Conservation (phyloP, 2,888 invertebrate species). For the Brachypalpus laphriformis region DNA sequence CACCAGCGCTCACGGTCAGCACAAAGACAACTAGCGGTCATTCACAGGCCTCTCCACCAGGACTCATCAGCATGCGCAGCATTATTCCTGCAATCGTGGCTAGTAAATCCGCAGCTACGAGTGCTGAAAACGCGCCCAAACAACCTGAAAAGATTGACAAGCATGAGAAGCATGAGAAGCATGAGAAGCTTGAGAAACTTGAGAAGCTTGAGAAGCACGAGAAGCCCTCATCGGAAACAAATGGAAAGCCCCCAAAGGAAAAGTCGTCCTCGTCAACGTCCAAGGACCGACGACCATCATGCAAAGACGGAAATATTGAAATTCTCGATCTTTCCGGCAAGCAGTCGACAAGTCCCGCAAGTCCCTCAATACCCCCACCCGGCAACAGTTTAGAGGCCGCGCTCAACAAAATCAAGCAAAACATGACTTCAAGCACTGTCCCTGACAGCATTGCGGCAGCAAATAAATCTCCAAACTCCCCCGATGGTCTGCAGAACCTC, state of each 20-base stretch:
- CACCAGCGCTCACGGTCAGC: constrained; percentile 71
- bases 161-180: neutral
- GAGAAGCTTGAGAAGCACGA: neutral
- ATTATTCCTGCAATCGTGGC: constrained; percentile 73
- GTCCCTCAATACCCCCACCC: constrained; percentile 64
- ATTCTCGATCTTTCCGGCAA: constrained; percentile 84
- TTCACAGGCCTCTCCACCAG: constrained; percentile 78
- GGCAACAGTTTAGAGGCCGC: constrained; percentile 80
- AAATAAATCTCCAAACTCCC: constrained; percentile 47
- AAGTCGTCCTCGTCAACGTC: constrained; percentile 76
- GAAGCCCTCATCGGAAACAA: constrained; percentile 61
- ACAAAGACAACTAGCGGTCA: constrained; percentile 66
- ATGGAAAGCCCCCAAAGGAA: constrained; percentile 44
- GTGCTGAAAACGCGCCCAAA: constrained; percentile 62
- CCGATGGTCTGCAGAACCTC: constrained; percentile 84
- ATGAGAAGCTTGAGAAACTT: constrained; percentile 48
- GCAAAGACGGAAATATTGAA: constrained; percentile 83
- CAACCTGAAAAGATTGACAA: constrained; percentile 72
- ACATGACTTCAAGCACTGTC: constrained; percentile 78
- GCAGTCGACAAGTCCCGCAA: constrained; percentile 77
- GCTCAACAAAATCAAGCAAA: constrained; percentile 81
- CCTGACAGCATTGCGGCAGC: constrained; percentile 49
- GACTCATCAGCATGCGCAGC: constrained; percentile 79
- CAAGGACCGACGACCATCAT: constrained; percentile 80
- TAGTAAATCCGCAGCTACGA: constrained; percentile 67